Base-by-base conservation (phyloP, 2,113 vertebrate genomes). In the Paramormyrops kingsleyae region DNA sequence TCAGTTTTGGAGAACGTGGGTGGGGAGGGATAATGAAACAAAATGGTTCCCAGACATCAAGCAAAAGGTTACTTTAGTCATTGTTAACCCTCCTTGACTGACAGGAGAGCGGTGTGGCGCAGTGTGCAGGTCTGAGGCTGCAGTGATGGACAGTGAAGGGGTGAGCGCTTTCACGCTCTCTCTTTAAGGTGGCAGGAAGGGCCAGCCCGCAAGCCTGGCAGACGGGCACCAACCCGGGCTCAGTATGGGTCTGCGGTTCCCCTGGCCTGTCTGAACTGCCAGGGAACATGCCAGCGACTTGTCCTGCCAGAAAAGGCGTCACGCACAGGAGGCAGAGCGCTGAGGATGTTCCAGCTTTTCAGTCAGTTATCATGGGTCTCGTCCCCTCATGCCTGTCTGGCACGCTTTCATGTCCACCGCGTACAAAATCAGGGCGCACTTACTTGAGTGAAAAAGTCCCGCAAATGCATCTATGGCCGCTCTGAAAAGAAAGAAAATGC, bases 401-500 rank as follows among this genome's bases (percentile, higher is more conserved):
- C 59, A 66, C 4, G 4, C 62, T 31, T 9, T n/a, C 49, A 46
- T 15, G 35, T n/a, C 19, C 24, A 27, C 13, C 52, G 59, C 24
- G 21, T 31, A 42, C 2, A 70, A 4, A 17, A 44, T 12, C 66
- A 4, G 3, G 4, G 39, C 3, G 5, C 88, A 94, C 98, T 98
- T 97, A 99, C 98, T 98, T 95, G 98, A 97, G 96, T 96, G 96
- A 92, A 99, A 94, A 91, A 99, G 93, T 91, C 95, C 96, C 91
- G 97, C 95, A 88, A 99, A 95, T 92, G 97, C 96, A 93, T 97
- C 96, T 62, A 96, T 93, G 89, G 97, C 97, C 89, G 96, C 97
- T 96, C 98, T 99, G 94, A 88, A 90, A 93, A 94, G 92, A 94
- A 92, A 94, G 91, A 92, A 35, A 15, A n/a, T 90, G 91, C 90